Conservation (phyloP, 2,113 vertebrate species). For the Brachypteracias leptosomus region DNA sequence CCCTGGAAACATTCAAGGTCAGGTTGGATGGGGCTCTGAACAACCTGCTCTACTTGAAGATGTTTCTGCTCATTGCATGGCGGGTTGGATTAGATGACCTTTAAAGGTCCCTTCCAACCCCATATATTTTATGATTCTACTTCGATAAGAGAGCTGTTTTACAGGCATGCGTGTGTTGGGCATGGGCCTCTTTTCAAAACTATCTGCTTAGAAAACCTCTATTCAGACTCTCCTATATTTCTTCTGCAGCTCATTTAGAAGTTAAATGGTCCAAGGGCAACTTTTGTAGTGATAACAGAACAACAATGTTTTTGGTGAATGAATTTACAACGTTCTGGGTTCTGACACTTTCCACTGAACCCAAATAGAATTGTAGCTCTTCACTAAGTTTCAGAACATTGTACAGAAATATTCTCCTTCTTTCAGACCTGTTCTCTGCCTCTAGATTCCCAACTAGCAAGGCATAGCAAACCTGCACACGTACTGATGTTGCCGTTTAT, state of each 20-base stretch:
- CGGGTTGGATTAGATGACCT: too few relatives aligned
- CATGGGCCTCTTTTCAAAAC: background rate
- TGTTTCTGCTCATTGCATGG: too few relatives aligned
- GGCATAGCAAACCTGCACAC: background rate
- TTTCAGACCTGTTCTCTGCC: background rate
- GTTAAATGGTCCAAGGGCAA: background rate
- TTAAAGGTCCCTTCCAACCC: background rate
- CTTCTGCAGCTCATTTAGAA: background rate
- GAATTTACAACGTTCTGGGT: background rate
- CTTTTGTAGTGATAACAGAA: background rate
- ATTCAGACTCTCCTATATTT: background rate
- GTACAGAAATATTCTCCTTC: background rate
- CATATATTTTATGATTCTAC: background rate
- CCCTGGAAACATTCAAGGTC: background rate
- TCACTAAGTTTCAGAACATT: background rate
- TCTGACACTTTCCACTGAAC: background rate
- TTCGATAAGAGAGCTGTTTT: background rate
- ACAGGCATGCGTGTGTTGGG: background rate
- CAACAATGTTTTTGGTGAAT: background rate
- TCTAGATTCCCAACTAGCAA: background rate
- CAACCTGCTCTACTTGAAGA: too few relatives aligned
- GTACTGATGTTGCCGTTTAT: constrained; percentile 34
- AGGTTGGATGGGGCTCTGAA: too few relatives aligned
- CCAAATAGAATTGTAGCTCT: background rate
- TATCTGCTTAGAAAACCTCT: background rate